Evolutionary conservation across 1,140 invertebrate species (phyloP).

Genomic region (Drosophila sechellia): DNA sequence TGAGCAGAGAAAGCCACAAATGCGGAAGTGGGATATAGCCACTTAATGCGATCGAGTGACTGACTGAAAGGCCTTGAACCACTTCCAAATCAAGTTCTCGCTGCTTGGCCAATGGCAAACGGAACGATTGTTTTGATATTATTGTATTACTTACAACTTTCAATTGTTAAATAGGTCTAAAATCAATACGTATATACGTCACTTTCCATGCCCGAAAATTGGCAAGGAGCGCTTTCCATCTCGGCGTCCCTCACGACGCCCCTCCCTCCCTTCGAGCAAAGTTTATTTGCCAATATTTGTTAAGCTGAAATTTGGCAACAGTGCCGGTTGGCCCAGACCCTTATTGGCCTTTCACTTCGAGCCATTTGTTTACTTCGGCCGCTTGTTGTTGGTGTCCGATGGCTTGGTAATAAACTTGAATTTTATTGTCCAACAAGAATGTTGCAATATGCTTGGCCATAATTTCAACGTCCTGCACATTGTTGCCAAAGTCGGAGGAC

Average conservation of each 20-base stretch:
- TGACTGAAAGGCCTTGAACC: background rate
- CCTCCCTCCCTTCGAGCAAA: background rate
- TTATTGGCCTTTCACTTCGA: slow-evolving; percentile 38
- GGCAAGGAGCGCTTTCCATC: slow-evolving; percentile 7
- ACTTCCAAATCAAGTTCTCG: background rate
- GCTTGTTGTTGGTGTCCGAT: slow-evolving; percentile 24
- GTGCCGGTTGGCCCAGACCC: slow-evolving; percentile 8
- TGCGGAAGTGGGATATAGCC: background rate
- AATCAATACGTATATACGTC: background rate
- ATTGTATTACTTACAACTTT: too few relatives aligned
- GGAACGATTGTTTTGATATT: too few relatives aligned
- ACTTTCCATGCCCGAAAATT: background rate
- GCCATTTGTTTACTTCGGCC: slow-evolving; percentile 30
- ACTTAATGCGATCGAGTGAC: slow-evolving; percentile 7
- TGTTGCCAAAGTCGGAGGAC: slow-evolving; percentile 53
- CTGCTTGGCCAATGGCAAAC: too few relatives aligned
- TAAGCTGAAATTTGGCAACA: slow-evolving; percentile 46
- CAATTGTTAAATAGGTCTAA: too few relatives aligned
- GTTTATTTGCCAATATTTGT: slow-evolving; percentile 22
- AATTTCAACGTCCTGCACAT: slow-evolving; percentile 70
- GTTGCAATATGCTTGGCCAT: slow-evolving; percentile 81
- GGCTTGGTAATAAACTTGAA: slow-evolving; percentile 72
- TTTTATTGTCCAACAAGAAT: slow-evolving; percentile 82
- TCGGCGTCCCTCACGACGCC: background rate
- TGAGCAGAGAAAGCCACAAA: slow-evolving; percentile 14